Conservation (phyloP, 2,888 invertebrate genomes). For the Blomia tropicalis region DNA sequence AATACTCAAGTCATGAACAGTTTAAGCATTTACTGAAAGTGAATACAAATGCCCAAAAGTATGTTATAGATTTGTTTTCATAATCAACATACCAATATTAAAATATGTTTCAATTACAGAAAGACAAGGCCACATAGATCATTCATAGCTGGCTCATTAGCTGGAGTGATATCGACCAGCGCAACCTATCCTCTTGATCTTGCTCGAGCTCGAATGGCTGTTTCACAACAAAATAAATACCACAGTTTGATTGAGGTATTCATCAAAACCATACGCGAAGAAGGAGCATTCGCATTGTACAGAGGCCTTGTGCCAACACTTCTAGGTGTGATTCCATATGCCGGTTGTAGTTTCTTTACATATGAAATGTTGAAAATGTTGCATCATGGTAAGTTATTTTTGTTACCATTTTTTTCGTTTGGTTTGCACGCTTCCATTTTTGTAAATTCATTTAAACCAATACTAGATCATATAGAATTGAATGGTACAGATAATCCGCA, state of each 20-base stretch:
- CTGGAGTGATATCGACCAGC: slow-evolving; percentile 84
- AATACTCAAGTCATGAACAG: slow-evolving; percentile 94
- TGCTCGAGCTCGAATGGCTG: slow-evolving; percentile 91
- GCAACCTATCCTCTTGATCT: slow-evolving; percentile 90
- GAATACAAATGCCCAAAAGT: slow-evolving; percentile 37
- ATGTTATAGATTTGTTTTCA: slow-evolving; percentile 8
- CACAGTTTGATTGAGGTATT: slow-evolving; percentile 35
- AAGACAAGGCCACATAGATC: slow-evolving; percentile 41
- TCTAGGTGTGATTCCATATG: slow-evolving; percentile 84
- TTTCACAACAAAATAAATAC: slow-evolving; percentile 62
- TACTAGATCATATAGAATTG: slow-evolving; percentile 23
- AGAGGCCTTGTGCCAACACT: slow-evolving; percentile 77
- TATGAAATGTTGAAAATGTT: slow-evolving; percentile 71
- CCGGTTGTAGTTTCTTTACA: slow-evolving; percentile 90
- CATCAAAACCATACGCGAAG: slow-evolving; percentile 51
- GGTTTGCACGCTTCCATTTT: background rate
- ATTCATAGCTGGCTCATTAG: slow-evolving; percentile 78
- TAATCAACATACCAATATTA: slow-evolving; percentile 7
- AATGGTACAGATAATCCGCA: slow-evolving; percentile 37
- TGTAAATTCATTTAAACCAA: background rate
- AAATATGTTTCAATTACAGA: slow-evolving; percentile 30
- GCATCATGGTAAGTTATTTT: slow-evolving; percentile 28
- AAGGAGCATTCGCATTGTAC: slow-evolving; percentile 62
- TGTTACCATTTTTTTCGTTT: background rate
- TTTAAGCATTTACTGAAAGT: slow-evolving; percentile 66